A percentile compares a stretch with the other conserved stretches of the same genome.
Conservation (phyloP, 23 tunicate species). For the Clavelina lepadiformis region DNA sequence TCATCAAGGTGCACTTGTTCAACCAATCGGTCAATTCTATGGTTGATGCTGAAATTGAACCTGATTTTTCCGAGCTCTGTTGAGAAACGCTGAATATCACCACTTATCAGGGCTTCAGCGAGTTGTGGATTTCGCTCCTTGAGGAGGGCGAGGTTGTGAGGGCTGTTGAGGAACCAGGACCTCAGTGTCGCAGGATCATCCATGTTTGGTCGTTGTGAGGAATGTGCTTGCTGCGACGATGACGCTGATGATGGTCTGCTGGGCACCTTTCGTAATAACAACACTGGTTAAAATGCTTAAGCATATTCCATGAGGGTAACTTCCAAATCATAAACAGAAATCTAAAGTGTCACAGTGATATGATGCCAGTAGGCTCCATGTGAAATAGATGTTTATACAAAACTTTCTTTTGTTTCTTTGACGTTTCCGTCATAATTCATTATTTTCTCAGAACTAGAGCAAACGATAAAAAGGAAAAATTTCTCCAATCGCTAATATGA, state of each 20-base stretch:
- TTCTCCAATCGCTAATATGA: too few relatives aligned
- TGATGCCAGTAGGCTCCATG: too few relatives aligned
- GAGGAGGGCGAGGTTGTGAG: conserved; percentile 53
- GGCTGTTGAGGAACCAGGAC: conserved; percentile 31
- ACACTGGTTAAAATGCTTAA: too few relatives aligned
- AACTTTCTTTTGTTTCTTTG: too few relatives aligned
- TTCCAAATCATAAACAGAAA: too few relatives aligned
- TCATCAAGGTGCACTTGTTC: background rate
- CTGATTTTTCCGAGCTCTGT: conserved; percentile 29
- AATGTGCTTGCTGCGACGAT: background rate
- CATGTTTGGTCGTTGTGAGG: background rate
- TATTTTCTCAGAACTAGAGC: too few relatives aligned
- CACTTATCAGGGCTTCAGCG: conserved; percentile 57
- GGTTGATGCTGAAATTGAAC: background rate
- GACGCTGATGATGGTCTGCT: background rate
- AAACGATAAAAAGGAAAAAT: too few relatives aligned
- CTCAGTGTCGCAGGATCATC: conserved; percentile 27
- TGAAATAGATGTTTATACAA: too few relatives aligned
- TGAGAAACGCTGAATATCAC: conserved; percentile 22
- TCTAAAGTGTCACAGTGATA: too few relatives aligned
- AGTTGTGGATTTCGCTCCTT: conserved; percentile 65
- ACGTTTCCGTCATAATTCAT: too few relatives aligned
- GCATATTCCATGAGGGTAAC: too few relatives aligned
- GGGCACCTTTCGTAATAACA: too few relatives aligned
- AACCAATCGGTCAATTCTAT: background rate